Evolutionary conservation across 2,888 invertebrate genomes (phyloP).

Genomic region (Machimus rusticus): DNA sequence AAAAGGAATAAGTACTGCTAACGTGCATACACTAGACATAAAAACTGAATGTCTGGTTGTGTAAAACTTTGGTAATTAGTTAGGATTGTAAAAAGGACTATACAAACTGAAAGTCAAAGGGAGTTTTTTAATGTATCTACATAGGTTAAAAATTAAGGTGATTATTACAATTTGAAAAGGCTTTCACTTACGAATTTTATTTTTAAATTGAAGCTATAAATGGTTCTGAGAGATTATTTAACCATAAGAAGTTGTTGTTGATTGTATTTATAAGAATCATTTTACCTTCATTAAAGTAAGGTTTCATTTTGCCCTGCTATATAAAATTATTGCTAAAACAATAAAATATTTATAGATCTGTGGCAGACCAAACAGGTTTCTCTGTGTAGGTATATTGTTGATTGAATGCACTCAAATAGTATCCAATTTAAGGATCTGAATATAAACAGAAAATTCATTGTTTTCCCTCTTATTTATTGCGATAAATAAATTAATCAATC

Average conservation of each 20-base stretch:
- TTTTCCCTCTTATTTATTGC: neutral
- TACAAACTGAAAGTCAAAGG: too few relatives aligned
- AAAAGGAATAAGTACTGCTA: too few relatives aligned
- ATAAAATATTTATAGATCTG: neutral
- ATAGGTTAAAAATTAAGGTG: too few relatives aligned
- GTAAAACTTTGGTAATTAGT: too few relatives aligned
- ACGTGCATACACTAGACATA: too few relatives aligned
- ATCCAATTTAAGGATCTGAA: neutral
- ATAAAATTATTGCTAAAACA: neutral
- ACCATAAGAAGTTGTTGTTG: neutral
- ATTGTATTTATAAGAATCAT: neutral
- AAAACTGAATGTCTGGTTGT: too few relatives aligned
- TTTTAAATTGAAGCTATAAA: too few relatives aligned
- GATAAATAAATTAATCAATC: neutral
- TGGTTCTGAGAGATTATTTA: too few relatives aligned
- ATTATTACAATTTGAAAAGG: too few relatives aligned
- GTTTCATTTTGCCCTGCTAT: neutral
- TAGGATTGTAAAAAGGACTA: too few relatives aligned
- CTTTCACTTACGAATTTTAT: too few relatives aligned
- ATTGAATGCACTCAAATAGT: neutral
- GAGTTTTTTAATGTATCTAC: too few relatives aligned
- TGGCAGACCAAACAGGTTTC: neutral
- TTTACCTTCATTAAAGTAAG: neutral
- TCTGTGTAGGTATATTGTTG: neutral
- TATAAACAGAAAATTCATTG: neutral